phyloP scores from a whole-genome alignment of 2,888 invertebrate species.

The Diarsia brunnea region DNA sequence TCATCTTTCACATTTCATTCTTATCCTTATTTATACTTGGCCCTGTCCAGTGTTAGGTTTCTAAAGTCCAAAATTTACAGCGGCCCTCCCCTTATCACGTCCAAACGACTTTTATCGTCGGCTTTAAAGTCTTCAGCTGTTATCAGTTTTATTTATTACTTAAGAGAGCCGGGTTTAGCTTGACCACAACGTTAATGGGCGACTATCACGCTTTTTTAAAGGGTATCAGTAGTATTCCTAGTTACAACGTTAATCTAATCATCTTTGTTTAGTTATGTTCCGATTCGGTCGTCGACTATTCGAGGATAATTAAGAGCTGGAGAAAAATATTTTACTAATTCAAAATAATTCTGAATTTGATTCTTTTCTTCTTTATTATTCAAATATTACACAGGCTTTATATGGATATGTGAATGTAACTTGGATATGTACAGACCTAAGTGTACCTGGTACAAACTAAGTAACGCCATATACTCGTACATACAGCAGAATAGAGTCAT shows the following conservation, averaged over 20 bases:
- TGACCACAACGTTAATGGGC: constrained; percentile 43
- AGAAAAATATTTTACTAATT: not conserved
- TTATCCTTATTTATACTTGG: constrained; percentile 39
- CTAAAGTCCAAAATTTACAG: constrained; percentile 48
- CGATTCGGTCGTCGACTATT: not conserved
- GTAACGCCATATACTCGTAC: not conserved
- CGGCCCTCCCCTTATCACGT: constrained; percentile 41
- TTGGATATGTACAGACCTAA: not conserved
- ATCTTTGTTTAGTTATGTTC: not conserved
- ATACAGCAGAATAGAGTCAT: too few species aligned
- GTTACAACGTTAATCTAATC: not conserved
- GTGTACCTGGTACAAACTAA: not conserved
- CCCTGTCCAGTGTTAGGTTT: constrained; percentile 15
- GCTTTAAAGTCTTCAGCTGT: constrained; percentile 50
- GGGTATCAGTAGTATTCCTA: not conserved
- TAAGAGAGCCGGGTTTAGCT: constrained; percentile 21
- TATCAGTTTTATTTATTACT: constrained; percentile 61
- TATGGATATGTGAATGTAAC: not conserved
- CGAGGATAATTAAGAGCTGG: not conserved
- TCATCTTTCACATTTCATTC: constrained; percentile 24
- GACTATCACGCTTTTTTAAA: constrained; percentile 12
- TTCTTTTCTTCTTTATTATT: not conserved
- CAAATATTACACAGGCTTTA: not conserved
- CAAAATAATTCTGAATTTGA: not conserved
- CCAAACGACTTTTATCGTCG: constrained; percentile 63